Conservation (phyloP, 2,888 invertebrate genomes). For the Vanessa cardui region DNA sequence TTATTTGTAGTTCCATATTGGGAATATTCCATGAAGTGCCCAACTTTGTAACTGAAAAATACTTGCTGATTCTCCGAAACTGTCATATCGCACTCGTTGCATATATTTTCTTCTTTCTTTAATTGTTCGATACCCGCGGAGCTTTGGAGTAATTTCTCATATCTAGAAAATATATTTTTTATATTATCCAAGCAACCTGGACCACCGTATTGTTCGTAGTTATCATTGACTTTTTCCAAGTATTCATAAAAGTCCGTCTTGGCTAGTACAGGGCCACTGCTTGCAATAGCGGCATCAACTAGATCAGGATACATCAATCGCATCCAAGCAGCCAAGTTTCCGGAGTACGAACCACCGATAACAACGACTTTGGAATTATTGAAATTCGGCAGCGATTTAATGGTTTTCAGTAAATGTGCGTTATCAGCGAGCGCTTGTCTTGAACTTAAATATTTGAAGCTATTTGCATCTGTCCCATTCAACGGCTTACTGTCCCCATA, state of each 20-base stretch:
- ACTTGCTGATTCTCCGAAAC: slow-evolving; percentile 60
- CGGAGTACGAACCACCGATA: slow-evolving; percentile 72
- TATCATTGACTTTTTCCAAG: slow-evolving; percentile 65
- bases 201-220: slow-evolving; percentile 64
- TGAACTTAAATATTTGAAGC: slow-evolving; percentile 62
- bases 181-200: slow-evolving; percentile 58
- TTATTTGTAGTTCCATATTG: slow-evolving; percentile 60
- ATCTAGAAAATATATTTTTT: slow-evolving; percentile 54
- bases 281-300: slow-evolving; percentile 68
- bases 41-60: slow-evolving; percentile 61
- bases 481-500: slow-evolving; percentile 71
- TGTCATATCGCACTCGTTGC: slow-evolving; percentile 58
- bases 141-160: slow-evolving; percentile 56
- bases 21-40: slow-evolving; percentile 56
- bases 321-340: slow-evolving; percentile 75
- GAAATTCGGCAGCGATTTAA: slow-evolving; percentile 54
- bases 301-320: slow-evolving; percentile 64
- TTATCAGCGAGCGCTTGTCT: slow-evolving; percentile 70
- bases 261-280: slow-evolving; percentile 71
- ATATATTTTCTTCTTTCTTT: slow-evolving; percentile 66
- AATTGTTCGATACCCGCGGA: slow-evolving; percentile 56
- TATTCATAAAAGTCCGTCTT: slow-evolving; percentile 72
- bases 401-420: slow-evolving; percentile 53
- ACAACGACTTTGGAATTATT: slow-evolving; percentile 64
- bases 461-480: slow-evolving; percentile 51